A percentile compares a stretch with the other conserved stretches of the same genome.
phyloP scores from a whole-genome alignment of 2,113 vertebrate species.

The Xenus cinereus region DNA sequence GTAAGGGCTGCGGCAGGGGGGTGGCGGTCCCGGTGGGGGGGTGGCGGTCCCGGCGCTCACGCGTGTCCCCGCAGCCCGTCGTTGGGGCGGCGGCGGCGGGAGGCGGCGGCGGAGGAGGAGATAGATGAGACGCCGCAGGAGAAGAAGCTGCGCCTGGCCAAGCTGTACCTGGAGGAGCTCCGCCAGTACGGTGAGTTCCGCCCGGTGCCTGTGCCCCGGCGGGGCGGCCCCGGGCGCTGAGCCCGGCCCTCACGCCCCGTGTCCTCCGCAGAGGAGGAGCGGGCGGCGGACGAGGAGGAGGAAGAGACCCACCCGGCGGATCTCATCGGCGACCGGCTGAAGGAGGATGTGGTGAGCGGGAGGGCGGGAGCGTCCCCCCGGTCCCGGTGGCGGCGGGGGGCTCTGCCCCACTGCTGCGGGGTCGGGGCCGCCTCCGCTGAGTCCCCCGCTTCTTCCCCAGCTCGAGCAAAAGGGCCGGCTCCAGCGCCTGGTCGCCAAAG shows the following conservation, averaged over 20 bases:
- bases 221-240: not conserved
- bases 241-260: not conserved
- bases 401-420: not conserved
- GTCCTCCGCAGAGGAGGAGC: constrained; percentile 81
- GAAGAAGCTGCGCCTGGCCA: constrained; percentile 92
- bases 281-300: constrained; percentile 82
- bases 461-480: constrained; percentile 92
- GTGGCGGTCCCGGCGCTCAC: not conserved
- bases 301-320: constrained; percentile 78
- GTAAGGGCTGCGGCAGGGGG: not conserved
- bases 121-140: constrained; percentile 91
- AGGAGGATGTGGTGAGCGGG: constrained; percentile 89
- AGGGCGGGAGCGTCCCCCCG: accelerated
- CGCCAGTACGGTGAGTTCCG: not conserved
- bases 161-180: constrained; percentile 78
- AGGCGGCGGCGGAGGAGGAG: constrained; percentile 74
- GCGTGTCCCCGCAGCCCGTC: not conserved
- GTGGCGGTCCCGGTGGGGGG: not conserved
- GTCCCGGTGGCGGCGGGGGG: not conserved
- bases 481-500: constrained; percentile 87
- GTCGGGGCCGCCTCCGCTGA: not conserved
- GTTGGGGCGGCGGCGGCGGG: constrained; percentile 79
- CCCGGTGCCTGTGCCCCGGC: not conserved
- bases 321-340: constrained; percentile 83
- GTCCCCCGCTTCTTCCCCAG: constrained; percentile 63